Conservation (phyloP, 2,888 invertebrate genomes). For the Pseudoips prasinana region DNA sequence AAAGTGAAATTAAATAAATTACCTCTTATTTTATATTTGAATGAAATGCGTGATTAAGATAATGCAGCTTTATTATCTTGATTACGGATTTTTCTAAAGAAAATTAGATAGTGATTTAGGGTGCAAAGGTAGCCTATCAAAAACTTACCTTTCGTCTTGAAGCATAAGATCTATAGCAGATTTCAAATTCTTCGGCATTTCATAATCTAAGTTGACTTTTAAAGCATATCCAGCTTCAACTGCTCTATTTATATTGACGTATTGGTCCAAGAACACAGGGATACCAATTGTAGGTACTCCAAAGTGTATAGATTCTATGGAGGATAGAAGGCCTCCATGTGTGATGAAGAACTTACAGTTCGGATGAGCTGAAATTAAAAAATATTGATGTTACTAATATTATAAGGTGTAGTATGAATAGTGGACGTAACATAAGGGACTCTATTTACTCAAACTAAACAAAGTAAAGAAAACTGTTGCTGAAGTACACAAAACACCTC, state of each 20-base stretch:
- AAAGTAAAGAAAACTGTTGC: too few species aligned
- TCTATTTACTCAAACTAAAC: too few species aligned
- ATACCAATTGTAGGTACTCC: conserved; percentile 52
- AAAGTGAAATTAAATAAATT: not conserved
- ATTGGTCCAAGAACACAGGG: conserved; percentile 54
- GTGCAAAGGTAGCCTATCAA: not conserved
- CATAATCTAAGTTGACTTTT: conserved; percentile 38
- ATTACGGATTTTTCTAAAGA: too few species aligned
- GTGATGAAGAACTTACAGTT: conserved; percentile 47
- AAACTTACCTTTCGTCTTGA: conserved; percentile 19
- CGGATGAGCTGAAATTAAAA: conserved; percentile 41
- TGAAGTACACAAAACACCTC: too few species aligned
- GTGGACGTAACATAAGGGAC: too few species aligned
- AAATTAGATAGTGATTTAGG: too few species aligned
- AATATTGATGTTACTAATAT: too few species aligned
- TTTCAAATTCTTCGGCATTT: conserved; percentile 39
- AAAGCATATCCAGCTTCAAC: conserved; percentile 46
- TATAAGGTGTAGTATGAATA: too few species aligned
- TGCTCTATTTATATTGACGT: conserved; percentile 48
- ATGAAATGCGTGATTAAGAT: too few species aligned
- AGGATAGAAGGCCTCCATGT: conserved; percentile 52
- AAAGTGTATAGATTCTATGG: conserved; percentile 50
- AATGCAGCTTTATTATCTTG: not conserved
- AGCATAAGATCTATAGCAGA: conserved; percentile 42
- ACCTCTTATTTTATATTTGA: not conserved